These are phyloP conservation scores for Yoshiicerus persimilis DNA, from an alignment of 1,140 invertebrate genomes.

Conservation along the genomic window DNA sequence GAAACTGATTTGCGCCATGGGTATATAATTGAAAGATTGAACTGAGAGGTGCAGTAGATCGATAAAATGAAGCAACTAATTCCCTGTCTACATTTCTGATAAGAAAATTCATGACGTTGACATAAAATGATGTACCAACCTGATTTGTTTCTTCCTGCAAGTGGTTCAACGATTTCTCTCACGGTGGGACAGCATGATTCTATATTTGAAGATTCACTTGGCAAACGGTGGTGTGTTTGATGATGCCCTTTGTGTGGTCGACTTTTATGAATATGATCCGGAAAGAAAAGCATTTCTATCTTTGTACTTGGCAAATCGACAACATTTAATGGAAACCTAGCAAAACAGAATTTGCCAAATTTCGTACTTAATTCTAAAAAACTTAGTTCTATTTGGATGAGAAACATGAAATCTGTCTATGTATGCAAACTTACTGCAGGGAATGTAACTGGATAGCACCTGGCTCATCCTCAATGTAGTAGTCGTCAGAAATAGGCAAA, in stretches of 20 bases:
- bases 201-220: background rate
- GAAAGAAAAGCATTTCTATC: background rate
- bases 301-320: background rate
- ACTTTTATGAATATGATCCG: background rate
- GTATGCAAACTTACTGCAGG: background rate
- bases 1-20: too few species aligned
- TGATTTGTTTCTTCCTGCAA: constrained; percentile 69
- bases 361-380: background rate
- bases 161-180: constrained; percentile 72
- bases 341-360: background rate
- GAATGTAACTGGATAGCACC: background rate
- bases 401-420: too few species aligned
- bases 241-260: background rate
- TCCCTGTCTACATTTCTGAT: background rate
- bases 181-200: constrained; percentile 71
- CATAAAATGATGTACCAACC: constrained; percentile 27
- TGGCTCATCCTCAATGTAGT: background rate
- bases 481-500: background rate
- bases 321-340: background rate
- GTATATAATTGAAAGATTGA: too few species aligned
- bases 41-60: too few species aligned
- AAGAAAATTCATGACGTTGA: background rate
- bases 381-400: background rate
- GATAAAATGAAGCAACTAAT: too few species aligned
- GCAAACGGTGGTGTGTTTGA: background rate